Base-by-base conservation (phyloP, 2,113 vertebrate genomes). In the Romanogobio albipinnatus region DNA sequence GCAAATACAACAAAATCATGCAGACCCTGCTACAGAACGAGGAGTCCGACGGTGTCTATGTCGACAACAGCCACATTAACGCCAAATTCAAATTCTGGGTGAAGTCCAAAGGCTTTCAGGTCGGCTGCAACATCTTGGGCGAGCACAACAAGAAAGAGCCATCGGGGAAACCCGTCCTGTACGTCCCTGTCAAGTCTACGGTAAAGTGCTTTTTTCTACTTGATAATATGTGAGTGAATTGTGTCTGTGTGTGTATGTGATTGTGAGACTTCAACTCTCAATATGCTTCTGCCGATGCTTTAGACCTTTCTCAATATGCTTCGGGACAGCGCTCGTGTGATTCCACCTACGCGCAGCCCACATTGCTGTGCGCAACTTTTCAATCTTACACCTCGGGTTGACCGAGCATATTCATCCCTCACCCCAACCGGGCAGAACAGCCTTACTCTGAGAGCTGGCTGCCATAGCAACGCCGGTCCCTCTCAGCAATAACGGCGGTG, bases 1-100 rank as follows among this genome's bases (percentile, higher is more conserved):
- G 96, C 94, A 98, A 98, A 96, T 98, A 98, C 89, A 95, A 95
- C 91, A 95, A 95, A 87, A 95, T 95, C 88, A 95, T 95, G 95
- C 95, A 95, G 91, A 95, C 95, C 85, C 91, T 95, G 87, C 91
- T 95, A 91, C 95, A 95, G 89, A 94, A 90, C 91, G 95, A 95
- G 86, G 94, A 95, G 81, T 89, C 93, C 87, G 95, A 95, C 36
- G 93, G 92, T 86, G 93, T 95, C 26, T 95, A 94, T 71, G 92
- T 95, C 86, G 95, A 95, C 89, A 95, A 94, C 93, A 95, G 93
- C 92, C 94, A 95, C 93, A 95, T 95, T 93, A 97, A 97, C 94
- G 97, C 97, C 94, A 98, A 98, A 96, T 98, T 98, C 94, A 97
- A 98, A 95, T 98, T 98, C 88, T 98, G 97, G 97, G 97, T 98